Base-by-base conservation (phyloP, 2,113 vertebrate genomes). In the Pteruthius melanotis region DNA sequence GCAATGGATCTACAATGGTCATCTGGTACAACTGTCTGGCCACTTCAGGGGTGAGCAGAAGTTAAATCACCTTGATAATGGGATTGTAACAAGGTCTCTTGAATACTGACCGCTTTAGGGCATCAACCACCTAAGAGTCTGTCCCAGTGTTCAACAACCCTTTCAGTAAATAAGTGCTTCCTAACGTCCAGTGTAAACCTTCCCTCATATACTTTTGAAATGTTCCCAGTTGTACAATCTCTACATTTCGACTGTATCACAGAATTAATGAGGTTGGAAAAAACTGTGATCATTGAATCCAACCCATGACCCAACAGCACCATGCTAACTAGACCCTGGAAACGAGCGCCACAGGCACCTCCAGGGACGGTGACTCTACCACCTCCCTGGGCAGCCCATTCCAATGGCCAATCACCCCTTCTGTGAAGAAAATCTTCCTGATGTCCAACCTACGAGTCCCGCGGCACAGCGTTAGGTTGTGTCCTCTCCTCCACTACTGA, bases 401-500 rank as follows among this genome's bases (percentile, higher is more conserved):
- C n/a, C 54, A 15, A 5, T 7, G 5, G 7, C 27, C 9, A 13
- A 53, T 6, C 35, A 11, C 12, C 3, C 23, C 30, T 47, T 40
- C 40, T 9, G 15, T 1, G 35, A 69, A 49, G 14, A 69, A 61
- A 61, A 28, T 6, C 35, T 35, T 68, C 21, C 17, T 23, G 17
- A 4, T 31, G 18, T 6, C 13, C 24, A 54, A 7, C n/a, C 53
- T 8, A 2, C 56, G 40, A n/a, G 20, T 22, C n/a, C 30, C n/a
- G 5, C 0, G 26, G 15, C 35, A 74, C 37, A 47, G 17, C 1
- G 1, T 3, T n/a, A 49, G 21, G 7, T 10, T 18, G 4, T 1
- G 6, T 14, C n/a, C 45, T 21, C 27, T 17, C 21, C 13, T 12
- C 24, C 40, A 7, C 3, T 3, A 35, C 6, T 1, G 26, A 49